These are phyloP conservation scores for Muntiacus muntjak DNA, from an alignment of 2,113 vertebrate species.

Conservation along the genomic window DNA sequence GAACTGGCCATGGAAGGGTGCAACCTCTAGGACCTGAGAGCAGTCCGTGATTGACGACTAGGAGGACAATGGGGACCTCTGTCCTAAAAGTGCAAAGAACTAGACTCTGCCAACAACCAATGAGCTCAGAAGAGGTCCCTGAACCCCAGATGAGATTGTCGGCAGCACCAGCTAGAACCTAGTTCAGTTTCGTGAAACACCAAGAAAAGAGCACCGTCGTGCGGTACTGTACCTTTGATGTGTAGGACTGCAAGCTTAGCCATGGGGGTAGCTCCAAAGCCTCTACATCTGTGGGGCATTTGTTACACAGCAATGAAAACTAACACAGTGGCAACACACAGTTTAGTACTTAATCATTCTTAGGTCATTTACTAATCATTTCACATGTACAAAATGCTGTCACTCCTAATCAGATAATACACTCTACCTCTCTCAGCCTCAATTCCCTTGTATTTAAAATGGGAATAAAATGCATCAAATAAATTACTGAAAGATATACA, in stretches of 20 bases:
- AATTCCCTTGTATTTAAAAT: background rate
- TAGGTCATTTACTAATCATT: background rate
- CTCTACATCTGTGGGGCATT: background rate
- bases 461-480: background rate
- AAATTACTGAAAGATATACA: background rate
- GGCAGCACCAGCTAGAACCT: background rate
- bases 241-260: background rate
- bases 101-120: background rate
- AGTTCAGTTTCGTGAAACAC: background rate
- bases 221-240: rapidly evolving
- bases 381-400: background rate
- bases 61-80: background rate
- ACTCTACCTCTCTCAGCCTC: background rate
- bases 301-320: background rate
- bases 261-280: too few relatives aligned
- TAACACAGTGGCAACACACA: background rate
- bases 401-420: background rate
- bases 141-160: background rate
- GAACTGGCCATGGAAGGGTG: background rate
- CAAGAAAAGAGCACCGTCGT: rapidly evolving
- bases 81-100: background rate
- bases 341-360: background rate
- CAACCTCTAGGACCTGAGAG: background rate
- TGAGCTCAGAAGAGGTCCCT: background rate
- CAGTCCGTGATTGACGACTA: too few relatives aligned